Evolutionary conservation across 2,113 vertebrate species (phyloP).

Genomic region (Cyanoramphus novaezelandiae): DNA sequence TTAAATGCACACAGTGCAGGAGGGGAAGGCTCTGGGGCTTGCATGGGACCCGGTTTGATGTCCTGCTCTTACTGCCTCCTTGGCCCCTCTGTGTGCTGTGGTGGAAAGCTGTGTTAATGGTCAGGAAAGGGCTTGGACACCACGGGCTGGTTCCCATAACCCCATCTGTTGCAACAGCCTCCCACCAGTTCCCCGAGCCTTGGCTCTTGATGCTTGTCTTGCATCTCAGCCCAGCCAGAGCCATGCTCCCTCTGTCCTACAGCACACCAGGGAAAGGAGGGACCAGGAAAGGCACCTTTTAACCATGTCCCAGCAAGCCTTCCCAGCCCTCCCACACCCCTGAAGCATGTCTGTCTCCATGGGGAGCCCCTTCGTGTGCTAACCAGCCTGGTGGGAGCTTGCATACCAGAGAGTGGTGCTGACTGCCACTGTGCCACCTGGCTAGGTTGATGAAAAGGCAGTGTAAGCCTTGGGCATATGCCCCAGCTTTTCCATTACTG

Average conservation of each 20-base stretch:
- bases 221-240: neutral
- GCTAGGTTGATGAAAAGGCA: neutral
- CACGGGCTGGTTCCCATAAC: neutral
- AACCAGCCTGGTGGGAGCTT: neutral
- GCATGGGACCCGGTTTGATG: neutral
- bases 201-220: neutral
- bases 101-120: rapidly evolving
- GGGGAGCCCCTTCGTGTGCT: neutral
- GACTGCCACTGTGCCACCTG: neutral
- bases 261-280: neutral
- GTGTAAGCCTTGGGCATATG: neutral
- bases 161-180: neutral
- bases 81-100: neutral
- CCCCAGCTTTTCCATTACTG: neutral
- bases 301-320: neutral
- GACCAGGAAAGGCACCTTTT: neutral
- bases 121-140: neutral
- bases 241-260: neutral
- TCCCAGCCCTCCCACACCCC: neutral
- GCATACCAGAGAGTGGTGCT: neutral
- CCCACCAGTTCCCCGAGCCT: rapidly evolving
- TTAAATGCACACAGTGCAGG: neutral
- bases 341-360: neutral
- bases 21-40: neutral
- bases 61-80: neutral